Percentiles rank a stretch among this genome's conserved stretches.
phyloP scores from a whole-genome alignment of 35 echinoderm and acorn worm genomes.

The Hemicentrotus pulcherrimus region DNA sequence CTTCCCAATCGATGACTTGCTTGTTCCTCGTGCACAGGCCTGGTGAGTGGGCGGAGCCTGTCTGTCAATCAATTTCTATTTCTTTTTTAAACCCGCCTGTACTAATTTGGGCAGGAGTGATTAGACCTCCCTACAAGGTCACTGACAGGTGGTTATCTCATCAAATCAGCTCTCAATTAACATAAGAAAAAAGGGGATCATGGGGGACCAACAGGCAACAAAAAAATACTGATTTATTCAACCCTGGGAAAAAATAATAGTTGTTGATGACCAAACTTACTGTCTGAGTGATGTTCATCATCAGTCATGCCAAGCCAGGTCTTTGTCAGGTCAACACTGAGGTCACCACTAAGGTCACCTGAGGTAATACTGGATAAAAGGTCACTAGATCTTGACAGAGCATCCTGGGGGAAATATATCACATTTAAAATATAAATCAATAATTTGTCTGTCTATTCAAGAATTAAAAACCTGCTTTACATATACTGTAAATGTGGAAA shows the following conservation, averaged over 20 bases:
- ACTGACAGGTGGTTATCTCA: too few species aligned
- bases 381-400: neutral
- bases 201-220: too few species aligned
- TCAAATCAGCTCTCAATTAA: too few species aligned
- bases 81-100: neutral
- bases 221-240: neutral
- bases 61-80: neutral
- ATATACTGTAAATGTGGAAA: too few species aligned
- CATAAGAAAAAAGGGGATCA: too few species aligned
- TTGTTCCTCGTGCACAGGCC: neutral
- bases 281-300: slow-evolving; percentile 10
- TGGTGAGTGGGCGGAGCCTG: neutral
- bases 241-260: neutral
- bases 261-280: neutral
- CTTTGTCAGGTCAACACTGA: slow-evolving; percentile 33
- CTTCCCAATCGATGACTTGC: neutral
- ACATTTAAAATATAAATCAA: too few species aligned
- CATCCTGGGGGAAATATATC: neutral
- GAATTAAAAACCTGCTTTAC: too few species aligned
- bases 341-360: slow-evolving; percentile 15
- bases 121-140: too few species aligned
- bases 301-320: slow-evolving; percentile 19
- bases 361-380: neutral
- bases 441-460: too few species aligned
- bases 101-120: too few species aligned